These are phyloP conservation scores for Caenorhabditis angaria DNA, from an alignment of 2,888 invertebrate genomes.

Conservation along the genomic window DNA sequence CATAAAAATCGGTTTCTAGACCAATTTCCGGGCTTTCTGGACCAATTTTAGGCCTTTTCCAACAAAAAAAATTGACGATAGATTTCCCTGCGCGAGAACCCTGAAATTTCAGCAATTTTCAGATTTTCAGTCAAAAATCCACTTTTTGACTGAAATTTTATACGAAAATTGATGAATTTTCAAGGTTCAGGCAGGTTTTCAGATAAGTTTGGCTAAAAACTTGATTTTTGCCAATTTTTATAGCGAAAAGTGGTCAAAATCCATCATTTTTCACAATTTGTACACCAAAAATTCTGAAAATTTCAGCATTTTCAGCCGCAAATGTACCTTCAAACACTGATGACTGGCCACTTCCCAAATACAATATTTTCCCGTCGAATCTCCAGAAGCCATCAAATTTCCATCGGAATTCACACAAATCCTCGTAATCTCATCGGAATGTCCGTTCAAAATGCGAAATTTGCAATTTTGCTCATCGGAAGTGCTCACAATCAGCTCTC, in stretches of 20 bases:
- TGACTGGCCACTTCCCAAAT: constrained; percentile 65
- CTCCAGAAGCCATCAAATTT: constrained; percentile 60
- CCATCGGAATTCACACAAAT: constrained; percentile 59
- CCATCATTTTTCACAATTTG: too few species aligned
- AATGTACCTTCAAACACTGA: constrained; percentile 59
- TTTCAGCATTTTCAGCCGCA: too few species aligned
- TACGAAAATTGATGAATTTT: neutral
- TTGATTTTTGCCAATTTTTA: too few species aligned
- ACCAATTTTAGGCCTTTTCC: too few species aligned
- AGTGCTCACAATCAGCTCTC: constrained; percentile 45
- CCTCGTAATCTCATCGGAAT: constrained; percentile 45
- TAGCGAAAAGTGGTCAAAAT: too few species aligned
- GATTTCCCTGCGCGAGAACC: too few species aligned
- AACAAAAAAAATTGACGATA: too few species aligned
- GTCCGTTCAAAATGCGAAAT: constrained; percentile 48
- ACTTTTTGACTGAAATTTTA: neutral
- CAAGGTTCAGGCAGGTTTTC: constrained; percentile 5
- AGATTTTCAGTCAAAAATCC: neutral
- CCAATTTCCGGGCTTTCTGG: too few species aligned
- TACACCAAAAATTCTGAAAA: too few species aligned
- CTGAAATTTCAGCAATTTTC: too few species aligned
- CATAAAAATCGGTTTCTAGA: too few species aligned
- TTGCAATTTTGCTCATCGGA: constrained; percentile 44
- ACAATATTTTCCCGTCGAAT: constrained; percentile 55
- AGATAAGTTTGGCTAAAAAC: too few species aligned